Conservation (phyloP, 53 echinoderm and acorn worm genomes). For the Arbacia lixula region DNA sequence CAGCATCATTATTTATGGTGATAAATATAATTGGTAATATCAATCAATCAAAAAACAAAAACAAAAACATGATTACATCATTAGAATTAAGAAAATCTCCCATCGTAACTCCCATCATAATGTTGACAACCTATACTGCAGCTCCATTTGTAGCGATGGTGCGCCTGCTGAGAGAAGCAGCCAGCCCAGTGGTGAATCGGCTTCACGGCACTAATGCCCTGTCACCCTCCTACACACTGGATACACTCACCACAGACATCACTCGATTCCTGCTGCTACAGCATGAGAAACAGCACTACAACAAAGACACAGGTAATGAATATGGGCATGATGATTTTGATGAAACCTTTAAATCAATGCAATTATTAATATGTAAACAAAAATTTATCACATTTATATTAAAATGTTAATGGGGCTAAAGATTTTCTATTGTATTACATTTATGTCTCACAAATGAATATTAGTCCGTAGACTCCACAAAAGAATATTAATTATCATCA, state of each 20-base stretch:
- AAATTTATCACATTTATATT: too few relatives aligned
- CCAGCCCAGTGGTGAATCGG: constrained; percentile 40
- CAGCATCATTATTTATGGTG: too few relatives aligned
- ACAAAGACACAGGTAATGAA: too few relatives aligned
- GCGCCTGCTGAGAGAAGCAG: constrained; percentile 37
- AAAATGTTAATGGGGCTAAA: too few relatives aligned
- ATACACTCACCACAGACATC: constrained; percentile 55
- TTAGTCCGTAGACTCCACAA: too few relatives aligned
- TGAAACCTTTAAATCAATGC: too few relatives aligned
- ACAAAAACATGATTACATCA: neutral
- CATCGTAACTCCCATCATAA: neutral
- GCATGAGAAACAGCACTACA: constrained; percentile 28
- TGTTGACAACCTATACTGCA: neutral
- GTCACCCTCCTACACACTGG: constrained; percentile 47
- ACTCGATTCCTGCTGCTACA: constrained; percentile 55
- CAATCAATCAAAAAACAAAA: neutral
- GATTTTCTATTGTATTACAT: too few relatives aligned
- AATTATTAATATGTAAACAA: too few relatives aligned
- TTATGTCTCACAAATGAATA: too few relatives aligned
- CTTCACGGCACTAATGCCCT: constrained; percentile 24
- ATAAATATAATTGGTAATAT: too few relatives aligned
- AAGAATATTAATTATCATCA: too few relatives aligned
- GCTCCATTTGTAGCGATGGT: constrained; percentile 58
- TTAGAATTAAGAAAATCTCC: neutral
- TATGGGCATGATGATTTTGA: too few relatives aligned